Conservation (phyloP, 2,113 vertebrate genomes). For the Myrmophylax atrothorax region DNA sequence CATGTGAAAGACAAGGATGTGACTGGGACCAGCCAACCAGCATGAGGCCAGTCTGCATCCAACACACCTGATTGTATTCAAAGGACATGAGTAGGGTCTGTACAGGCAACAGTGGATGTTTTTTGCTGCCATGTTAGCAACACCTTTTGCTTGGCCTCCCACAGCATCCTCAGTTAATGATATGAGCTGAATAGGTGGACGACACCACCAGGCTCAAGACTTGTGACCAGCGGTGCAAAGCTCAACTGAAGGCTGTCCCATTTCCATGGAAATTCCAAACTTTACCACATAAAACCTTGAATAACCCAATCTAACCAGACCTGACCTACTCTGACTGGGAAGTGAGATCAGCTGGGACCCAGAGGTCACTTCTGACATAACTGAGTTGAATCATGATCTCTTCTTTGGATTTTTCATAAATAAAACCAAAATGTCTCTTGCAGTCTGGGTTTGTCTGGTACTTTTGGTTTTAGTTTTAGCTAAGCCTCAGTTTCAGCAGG, state of each 20-base stretch:
- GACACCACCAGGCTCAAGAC: background rate
- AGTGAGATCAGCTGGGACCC: background rate
- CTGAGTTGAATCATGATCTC: background rate
- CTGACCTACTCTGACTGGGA: background rate
- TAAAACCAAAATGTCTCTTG: background rate
- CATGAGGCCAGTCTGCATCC: background rate
- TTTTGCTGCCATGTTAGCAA: fast-evolving
- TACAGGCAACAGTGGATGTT: background rate
- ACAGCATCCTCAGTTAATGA: background rate
- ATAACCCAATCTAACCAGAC: background rate
- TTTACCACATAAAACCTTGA: background rate
- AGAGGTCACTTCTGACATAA: background rate
- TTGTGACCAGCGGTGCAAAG: background rate
- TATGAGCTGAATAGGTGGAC: background rate
- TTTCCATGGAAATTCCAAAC: background rate
- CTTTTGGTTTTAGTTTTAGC: too few species aligned
- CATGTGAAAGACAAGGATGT: background rate
- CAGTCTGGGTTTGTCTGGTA: background rate
- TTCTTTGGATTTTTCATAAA: background rate
- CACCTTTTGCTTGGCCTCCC: background rate
- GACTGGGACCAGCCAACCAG: background rate
- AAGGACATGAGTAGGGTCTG: too few species aligned
- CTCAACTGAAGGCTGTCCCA: background rate
- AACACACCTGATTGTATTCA: background rate
- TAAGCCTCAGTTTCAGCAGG: too few species aligned